These are phyloP conservation scores for Gobio occitaniae DNA, from an alignment of 2,797 vertebrate species.

Conservation along the genomic window DNA sequence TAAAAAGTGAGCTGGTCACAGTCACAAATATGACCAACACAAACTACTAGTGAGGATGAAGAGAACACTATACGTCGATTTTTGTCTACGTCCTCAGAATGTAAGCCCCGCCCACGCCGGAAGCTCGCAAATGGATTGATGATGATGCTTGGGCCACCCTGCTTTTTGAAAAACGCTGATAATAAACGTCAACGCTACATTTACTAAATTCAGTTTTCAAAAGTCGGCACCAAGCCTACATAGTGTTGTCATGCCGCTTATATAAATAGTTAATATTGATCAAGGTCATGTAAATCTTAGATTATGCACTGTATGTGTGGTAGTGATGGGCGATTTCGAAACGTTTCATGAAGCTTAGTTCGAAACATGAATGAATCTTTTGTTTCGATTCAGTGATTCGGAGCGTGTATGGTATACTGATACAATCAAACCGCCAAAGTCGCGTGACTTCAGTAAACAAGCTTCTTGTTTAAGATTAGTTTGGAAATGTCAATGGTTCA, in stretches of 20 bases:
- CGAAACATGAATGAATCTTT: too few species aligned
- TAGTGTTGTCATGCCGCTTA: too few species aligned
- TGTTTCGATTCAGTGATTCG: too few species aligned
- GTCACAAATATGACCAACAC: not conserved
- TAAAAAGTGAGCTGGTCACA: not conserved
- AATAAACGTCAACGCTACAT: not conserved
- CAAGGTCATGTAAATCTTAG: not conserved
- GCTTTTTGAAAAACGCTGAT: not conserved
- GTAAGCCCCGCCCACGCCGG: constrained; percentile 53
- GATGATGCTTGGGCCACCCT: not conserved
- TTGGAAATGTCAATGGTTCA: too few species aligned
- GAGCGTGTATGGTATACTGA: too few species aligned
- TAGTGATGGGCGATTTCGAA: too few species aligned
- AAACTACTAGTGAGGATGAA: not conserved
- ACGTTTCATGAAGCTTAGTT: too few species aligned
- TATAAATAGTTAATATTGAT: not conserved
- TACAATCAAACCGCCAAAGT: too few species aligned
- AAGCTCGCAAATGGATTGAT: constrained; percentile 23
- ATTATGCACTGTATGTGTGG: not conserved
- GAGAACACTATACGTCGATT: constrained; percentile 47
- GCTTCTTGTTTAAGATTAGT: too few species aligned
- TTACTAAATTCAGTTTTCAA: not conserved
- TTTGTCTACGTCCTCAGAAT: constrained; percentile 59
- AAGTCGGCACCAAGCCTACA: not conserved
- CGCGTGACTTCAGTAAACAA: too few species aligned